These are phyloP conservation scores for Puntigrus tetrazona DNA, from an alignment of 2,113 vertebrate genomes.

Conservation along the genomic window DNA sequence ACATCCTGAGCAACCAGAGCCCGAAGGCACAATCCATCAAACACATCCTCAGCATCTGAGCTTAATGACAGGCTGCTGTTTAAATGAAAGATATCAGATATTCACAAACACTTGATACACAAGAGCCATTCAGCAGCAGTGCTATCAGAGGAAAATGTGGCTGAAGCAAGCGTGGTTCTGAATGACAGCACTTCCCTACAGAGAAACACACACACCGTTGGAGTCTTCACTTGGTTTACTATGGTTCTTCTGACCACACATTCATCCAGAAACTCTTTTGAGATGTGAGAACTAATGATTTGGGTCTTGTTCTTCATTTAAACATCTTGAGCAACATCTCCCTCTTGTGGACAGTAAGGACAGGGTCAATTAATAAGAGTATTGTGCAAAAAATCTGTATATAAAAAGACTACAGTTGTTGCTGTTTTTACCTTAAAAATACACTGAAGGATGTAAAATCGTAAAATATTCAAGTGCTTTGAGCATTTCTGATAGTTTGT, in stretches of 20 bases:
- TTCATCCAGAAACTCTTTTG: not conserved
- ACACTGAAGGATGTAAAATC: not conserved
- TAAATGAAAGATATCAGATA: constrained; percentile 64
- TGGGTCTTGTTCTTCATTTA: not conserved
- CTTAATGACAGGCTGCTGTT: constrained; percentile 70
- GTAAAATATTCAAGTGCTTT: not conserved
- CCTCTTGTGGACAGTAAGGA: constrained; percentile 64
- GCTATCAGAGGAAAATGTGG: not conserved
- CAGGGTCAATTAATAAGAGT: not conserved
- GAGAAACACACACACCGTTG: too few species aligned
- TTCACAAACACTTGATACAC: constrained; percentile 40
- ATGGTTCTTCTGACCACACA: not conserved
- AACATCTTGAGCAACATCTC: constrained; percentile 53
- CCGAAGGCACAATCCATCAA: constrained; percentile 71
- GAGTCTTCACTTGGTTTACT: not conserved
- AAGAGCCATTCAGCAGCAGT: constrained; percentile 21
- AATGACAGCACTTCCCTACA: too few species aligned
- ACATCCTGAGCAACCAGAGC: constrained; percentile 57
- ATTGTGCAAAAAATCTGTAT: not conserved
- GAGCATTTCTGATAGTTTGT: not conserved
- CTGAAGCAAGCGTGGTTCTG: too few species aligned
- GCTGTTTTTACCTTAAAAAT: not conserved
- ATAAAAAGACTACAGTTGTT: not conserved
- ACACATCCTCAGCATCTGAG: constrained; percentile 68
- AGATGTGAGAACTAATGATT: not conserved